Evolutionary conservation across 2,797 vertebrate genomes (phyloP).

Genomic region (Aeoliscus strigatus): DNA sequence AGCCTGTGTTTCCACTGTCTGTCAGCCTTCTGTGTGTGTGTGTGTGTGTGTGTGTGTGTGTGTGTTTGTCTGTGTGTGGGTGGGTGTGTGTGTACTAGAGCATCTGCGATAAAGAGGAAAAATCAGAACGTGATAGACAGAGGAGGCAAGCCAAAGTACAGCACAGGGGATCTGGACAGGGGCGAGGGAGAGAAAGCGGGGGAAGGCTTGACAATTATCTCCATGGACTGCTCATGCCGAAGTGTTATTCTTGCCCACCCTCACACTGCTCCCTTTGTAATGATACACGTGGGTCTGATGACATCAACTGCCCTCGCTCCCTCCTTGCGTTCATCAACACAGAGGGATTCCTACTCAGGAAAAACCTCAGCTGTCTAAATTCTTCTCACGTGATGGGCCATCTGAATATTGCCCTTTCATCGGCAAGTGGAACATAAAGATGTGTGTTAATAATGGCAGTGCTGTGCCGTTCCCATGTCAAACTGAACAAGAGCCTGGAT

Average conservation of each 20-base stretch:
- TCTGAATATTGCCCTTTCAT: constrained; percentile 38
- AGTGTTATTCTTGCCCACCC: constrained; percentile 27
- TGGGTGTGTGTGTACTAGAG: constrained; percentile 23
- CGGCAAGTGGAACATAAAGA: constrained; percentile 28
- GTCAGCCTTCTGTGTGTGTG: constrained; percentile 25
- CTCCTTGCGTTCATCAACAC: constrained; percentile 34
- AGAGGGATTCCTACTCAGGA: constrained; percentile 18
- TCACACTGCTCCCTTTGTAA: constrained; percentile 68
- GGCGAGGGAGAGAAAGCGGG: constrained; percentile 11
- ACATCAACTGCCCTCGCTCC: constrained; percentile 50
- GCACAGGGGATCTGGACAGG: constrained; percentile 28
- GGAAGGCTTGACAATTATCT: constrained; percentile 37
- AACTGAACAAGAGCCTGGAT: constrained; percentile 22
- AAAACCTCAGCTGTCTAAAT: constrained; percentile 26
- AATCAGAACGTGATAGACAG: constrained; percentile 34
- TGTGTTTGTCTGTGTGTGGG: constrained; percentile 22
- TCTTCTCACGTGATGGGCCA: constrained; percentile 28
- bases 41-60: too few species aligned
- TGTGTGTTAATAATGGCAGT: constrained; percentile 3
- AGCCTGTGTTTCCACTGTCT: constrained; percentile 53
- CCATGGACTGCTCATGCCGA: constrained; percentile 31
- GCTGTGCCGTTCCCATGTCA: constrained; percentile 21
- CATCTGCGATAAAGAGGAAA: constrained; percentile 10
- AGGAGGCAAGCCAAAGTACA: constrained; percentile 26
- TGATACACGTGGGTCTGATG: constrained; percentile 68